A percentile compares a stretch with the other conserved stretches of the same genome.
These are phyloP conservation scores for Protaetia brevitarsis DNA, from an alignment of 1,140 invertebrate genomes.

Conservation along the genomic window DNA sequence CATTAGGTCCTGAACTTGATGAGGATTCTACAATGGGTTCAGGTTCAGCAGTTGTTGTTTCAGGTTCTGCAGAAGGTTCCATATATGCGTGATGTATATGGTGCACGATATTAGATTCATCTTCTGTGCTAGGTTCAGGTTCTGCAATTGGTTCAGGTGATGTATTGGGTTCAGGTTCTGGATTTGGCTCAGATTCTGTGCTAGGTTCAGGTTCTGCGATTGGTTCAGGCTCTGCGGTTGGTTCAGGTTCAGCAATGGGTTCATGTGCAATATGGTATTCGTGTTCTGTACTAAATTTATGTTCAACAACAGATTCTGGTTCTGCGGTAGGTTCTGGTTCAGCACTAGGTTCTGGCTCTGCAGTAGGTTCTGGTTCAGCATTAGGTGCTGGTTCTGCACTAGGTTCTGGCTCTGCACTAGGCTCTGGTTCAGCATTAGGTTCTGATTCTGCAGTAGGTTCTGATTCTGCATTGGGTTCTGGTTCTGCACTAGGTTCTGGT, in stretches of 20 bases:
- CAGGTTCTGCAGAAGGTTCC: slow-evolving; percentile 43
- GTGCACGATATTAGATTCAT: slow-evolving; percentile 27
- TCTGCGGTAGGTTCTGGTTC: too few relatives aligned
- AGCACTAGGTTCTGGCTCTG: too few relatives aligned
- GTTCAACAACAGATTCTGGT: slow-evolving; percentile 42
- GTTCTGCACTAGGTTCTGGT: slow-evolving; percentile 37
- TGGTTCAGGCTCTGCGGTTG: slow-evolving; percentile 39
- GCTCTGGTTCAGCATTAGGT: slow-evolving; percentile 40
- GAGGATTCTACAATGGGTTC: slow-evolving; percentile 42
- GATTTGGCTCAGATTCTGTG: slow-evolving; percentile 35
- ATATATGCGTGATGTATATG: slow-evolving; percentile 31
- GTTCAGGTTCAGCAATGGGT: slow-evolving; percentile 40
- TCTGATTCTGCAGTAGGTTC: slow-evolving; percentile 38
- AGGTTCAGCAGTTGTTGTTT: slow-evolving; percentile 41
- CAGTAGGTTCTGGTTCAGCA: slow-evolving; percentile 35
- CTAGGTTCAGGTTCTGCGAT: too few relatives aligned
- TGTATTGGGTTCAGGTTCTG: slow-evolving; percentile 33
- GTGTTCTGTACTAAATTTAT: slow-evolving; percentile 38
- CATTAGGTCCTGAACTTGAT: slow-evolving; percentile 38
- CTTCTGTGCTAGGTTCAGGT: slow-evolving; percentile 38
- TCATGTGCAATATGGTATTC: slow-evolving; percentile 48
- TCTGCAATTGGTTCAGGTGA: slow-evolving; percentile 36
- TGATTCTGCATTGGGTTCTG: slow-evolving; percentile 29
- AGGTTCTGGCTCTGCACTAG: slow-evolving; percentile 37
- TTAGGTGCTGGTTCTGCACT: slow-evolving; percentile 26